A percentile compares a stretch with the other conserved stretches of the same genome.
Conservation (phyloP, 92 coral and sea anemone genomes). For the Palythoa grandis region DNA sequence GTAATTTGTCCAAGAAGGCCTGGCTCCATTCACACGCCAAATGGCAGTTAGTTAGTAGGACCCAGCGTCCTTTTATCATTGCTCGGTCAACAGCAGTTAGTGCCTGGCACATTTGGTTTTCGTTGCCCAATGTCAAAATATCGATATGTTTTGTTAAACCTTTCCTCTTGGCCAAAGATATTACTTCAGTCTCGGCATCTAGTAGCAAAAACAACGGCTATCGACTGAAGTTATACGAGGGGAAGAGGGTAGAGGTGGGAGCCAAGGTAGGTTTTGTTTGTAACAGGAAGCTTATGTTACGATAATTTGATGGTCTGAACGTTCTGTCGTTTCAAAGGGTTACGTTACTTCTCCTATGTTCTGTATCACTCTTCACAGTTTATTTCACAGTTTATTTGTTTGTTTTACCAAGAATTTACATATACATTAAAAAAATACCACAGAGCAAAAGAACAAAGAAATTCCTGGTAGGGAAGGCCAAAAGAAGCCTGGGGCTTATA, state of each 20-base stretch:
- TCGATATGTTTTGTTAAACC: constrained; percentile 50
- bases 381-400: too few species aligned
- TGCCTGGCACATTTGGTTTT: constrained; percentile 57
- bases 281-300: not conserved
- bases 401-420: too few species aligned
- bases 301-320: not conserved
- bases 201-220: not conserved
- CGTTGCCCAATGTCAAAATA: constrained; percentile 71
- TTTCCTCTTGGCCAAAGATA: constrained; percentile 73
- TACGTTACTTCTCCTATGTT: too few species aligned
- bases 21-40: constrained; percentile 74
- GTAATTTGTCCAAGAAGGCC: constrained; percentile 72
- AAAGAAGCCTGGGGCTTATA: too few species aligned
- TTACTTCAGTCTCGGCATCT: constrained; percentile 85
- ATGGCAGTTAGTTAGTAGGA: constrained; percentile 84
- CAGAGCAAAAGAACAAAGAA: too few species aligned
- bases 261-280: not conserved
- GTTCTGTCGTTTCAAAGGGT: not conserved
- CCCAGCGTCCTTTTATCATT: constrained; percentile 82
- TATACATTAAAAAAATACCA: too few species aligned
- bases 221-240: not conserved
- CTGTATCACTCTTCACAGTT: too few species aligned
- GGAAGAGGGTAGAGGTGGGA: too few species aligned
- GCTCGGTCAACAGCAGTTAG: constrained; percentile 76
- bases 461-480: too few species aligned